Percentiles rank a stretch among this genome's conserved stretches.
These are phyloP conservation scores for Cyclina sinensis DNA, from an alignment of 1,140 invertebrate genomes.

Conservation along the genomic window DNA sequence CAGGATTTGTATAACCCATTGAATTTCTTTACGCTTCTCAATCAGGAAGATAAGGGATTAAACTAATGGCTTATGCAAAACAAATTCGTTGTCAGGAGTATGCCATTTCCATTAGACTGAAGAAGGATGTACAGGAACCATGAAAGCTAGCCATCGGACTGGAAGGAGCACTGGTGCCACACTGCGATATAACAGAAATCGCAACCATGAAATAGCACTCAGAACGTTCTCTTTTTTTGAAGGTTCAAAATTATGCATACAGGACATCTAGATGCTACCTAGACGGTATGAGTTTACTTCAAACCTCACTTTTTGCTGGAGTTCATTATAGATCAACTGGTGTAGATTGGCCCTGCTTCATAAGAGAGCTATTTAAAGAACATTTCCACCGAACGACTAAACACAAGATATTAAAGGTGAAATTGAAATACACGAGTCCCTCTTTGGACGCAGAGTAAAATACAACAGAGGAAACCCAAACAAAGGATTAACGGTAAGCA, in stretches of 20 bases:
- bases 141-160: background rate
- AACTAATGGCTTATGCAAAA: background rate
- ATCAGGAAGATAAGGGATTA: background rate
- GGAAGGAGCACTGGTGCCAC: background rate
- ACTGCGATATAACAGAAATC: background rate
- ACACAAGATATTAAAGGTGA: background rate
- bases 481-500: background rate
- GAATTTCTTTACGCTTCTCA: background rate
- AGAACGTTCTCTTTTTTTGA: background rate
- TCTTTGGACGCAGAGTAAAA: background rate
- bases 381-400: background rate
- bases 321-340: background rate
- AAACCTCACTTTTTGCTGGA: background rate
- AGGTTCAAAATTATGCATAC: too few relatives aligned
- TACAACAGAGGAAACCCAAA: background rate
- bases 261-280: background rate
- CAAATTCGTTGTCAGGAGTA: background rate
- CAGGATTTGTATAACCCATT: background rate
- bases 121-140: background rate
- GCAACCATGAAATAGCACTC: background rate
- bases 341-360: background rate
- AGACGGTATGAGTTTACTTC: background rate
- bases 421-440: background rate
- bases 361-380: background rate
- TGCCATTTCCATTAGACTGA: background rate